phyloP scores from a whole-genome alignment of 2,888 invertebrate genomes.

The Strigamia crassipes region DNA sequence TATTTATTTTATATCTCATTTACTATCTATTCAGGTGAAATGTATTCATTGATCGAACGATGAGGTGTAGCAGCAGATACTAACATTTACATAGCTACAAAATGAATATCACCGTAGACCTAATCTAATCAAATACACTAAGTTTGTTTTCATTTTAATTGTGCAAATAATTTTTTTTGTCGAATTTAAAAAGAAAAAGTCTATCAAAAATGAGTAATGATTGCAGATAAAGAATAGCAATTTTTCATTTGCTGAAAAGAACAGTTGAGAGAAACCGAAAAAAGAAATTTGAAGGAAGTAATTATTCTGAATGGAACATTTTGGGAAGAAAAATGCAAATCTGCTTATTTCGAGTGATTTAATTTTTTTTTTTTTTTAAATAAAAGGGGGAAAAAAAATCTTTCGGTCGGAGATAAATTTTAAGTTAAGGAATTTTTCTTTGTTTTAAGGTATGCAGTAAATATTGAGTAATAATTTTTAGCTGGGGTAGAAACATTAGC shows the following conservation, averaged over 20 bases:
- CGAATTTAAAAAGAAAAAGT: neutral
- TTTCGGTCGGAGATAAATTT: neutral
- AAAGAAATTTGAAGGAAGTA: neutral
- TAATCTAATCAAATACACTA: neutral
- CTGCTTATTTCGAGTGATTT: neutral
- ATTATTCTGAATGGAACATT: constrained; percentile 28
- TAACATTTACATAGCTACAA: neutral
- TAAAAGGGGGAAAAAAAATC: too few species aligned
- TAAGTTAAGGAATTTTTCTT: constrained; percentile 10
- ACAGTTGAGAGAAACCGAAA: constrained; percentile 10
- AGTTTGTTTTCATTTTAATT: neutral
- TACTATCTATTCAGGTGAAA: neutral
- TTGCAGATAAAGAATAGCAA: constrained; percentile 25
- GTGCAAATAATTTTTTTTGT: neutral
- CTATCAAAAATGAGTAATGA: constrained; percentile 18
- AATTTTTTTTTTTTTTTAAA: neutral
- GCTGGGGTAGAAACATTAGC: constrained; percentile 18
- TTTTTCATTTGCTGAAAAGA: neutral
- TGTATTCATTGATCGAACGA: neutral
- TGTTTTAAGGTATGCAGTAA: neutral
- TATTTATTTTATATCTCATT: neutral
- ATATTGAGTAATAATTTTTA: constrained; percentile 25
- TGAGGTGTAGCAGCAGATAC: neutral
- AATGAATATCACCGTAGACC: neutral
- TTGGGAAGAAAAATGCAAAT: constrained; percentile 7